These are phyloP conservation scores for Onychomys arenicola DNA, from an alignment of 2,797 vertebrate species.

Conservation along the genomic window DNA sequence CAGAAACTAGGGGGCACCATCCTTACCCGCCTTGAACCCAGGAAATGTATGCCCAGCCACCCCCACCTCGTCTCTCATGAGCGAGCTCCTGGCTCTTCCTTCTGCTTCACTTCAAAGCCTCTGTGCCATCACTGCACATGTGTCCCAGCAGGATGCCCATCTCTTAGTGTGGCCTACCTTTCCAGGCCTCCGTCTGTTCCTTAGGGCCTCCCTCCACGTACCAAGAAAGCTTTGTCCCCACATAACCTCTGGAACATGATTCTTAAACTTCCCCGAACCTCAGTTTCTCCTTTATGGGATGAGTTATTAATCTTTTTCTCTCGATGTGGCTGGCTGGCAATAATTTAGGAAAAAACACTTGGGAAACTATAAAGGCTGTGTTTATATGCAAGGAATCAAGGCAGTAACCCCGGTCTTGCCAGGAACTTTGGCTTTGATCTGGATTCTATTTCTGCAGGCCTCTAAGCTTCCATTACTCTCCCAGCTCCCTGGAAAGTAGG, in stretches of 20 bases:
- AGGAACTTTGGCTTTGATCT: constrained; percentile 33
- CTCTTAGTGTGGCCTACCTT: constrained; percentile 27
- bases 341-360: constrained; percentile 26
- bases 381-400: neutral
- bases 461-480: neutral
- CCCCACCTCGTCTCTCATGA: neutral
- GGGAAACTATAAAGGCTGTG: constrained; percentile 17
- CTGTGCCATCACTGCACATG: neutral
- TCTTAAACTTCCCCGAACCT: constrained; percentile 35
- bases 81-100: neutral
- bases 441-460: neutral
- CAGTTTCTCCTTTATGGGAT: constrained; percentile 24
- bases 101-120: neutral
- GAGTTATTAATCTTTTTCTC: neutral
- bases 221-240: constrained; percentile 41
- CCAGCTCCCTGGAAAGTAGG: constrained; percentile 16
- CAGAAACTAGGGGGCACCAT: neutral
- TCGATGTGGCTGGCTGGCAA: neutral
- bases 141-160: neutral
- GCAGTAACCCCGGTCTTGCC: neutral
- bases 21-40: neutral
- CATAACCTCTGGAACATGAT: neutral
- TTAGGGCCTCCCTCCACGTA: neutral
- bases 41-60: neutral
- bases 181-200: neutral